phyloP scores from a whole-genome alignment of 1,140 invertebrate species.

The Mercenaria mercenaria region DNA sequence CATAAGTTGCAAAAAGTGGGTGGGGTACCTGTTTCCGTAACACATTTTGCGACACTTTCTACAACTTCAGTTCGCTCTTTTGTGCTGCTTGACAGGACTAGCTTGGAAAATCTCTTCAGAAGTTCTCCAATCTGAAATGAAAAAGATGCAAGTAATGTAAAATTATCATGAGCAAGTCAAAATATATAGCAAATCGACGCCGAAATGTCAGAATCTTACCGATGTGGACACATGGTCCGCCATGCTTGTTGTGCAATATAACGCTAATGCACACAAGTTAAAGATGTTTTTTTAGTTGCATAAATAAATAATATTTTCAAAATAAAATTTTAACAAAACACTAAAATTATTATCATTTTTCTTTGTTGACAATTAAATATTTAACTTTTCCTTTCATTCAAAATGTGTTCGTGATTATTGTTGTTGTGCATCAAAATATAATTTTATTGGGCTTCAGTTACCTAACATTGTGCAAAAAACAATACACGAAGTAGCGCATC shows the following conservation, averaged over 20 bases:
- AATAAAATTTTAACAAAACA: too few relatives aligned
- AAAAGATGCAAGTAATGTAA: neutral
- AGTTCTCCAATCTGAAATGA: conserved; percentile 48
- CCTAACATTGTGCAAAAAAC: neutral
- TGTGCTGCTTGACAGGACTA: conserved; percentile 91
- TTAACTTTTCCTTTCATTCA: too few relatives aligned
- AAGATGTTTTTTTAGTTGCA: too few relatives aligned
- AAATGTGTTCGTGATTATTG: too few relatives aligned
- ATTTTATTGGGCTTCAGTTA: neutral
- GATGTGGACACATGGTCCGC: conserved; percentile 56
- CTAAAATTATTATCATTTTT: too few relatives aligned
- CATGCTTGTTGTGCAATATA: conserved; percentile 55
- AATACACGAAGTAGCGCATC: too few relatives aligned
- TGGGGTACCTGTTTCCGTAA: conserved; percentile 90
- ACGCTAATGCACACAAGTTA: neutral
- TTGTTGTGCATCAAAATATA: neutral
- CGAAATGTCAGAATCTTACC: conserved; percentile 21
- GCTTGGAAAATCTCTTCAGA: conserved; percentile 92
- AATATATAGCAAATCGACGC: neutral
- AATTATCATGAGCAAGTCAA: neutral
- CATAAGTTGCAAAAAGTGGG: neutral
- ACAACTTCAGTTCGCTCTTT: conserved; percentile 91
- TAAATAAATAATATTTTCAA: too few relatives aligned
- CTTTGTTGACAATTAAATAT: too few relatives aligned
- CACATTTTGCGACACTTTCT: conserved; percentile 90